phyloP scores from a whole-genome alignment of 2,113 vertebrate species.

The Odobenus rosmarus region DNA sequence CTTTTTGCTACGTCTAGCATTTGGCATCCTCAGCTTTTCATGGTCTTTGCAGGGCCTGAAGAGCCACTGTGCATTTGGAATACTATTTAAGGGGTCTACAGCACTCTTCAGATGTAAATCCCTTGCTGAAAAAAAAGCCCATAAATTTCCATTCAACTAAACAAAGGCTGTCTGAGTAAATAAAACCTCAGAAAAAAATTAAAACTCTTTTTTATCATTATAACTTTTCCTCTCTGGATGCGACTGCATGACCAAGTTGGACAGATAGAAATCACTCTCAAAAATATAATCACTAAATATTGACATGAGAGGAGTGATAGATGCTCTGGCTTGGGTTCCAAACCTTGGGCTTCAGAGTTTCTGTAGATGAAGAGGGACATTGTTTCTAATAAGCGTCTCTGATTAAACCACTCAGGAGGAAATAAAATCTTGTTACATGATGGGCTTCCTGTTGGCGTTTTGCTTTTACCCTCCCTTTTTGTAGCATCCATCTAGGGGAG shows the following conservation, averaged over 20 bases:
- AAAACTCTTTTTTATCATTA: not conserved
- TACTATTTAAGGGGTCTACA: not conserved
- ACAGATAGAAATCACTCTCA: not conserved
- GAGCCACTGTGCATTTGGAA: not conserved
- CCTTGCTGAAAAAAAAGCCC: not conserved
- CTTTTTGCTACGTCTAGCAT: not conserved
- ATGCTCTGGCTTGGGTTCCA: not conserved
- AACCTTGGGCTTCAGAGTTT: not conserved
- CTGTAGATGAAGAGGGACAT: not conserved
- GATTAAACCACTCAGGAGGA: not conserved
- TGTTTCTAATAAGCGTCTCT: not conserved
- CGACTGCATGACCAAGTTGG: not conserved
- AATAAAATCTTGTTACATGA: not conserved
- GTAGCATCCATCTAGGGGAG: not conserved
- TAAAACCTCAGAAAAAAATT: not conserved
- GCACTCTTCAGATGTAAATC: not conserved
- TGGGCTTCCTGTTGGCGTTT: not conserved
- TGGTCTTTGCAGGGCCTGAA: not conserved
- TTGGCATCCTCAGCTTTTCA: not conserved
- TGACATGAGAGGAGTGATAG: not conserved
- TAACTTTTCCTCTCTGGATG: not conserved
- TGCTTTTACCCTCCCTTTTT: not conserved
- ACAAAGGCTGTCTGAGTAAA: not conserved
- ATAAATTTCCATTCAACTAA: not conserved
- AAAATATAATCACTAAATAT: not conserved